Evolutionary conservation across 2,888 invertebrate species (phyloP).

Genomic region (Megastigmus dorsalis): DNA sequence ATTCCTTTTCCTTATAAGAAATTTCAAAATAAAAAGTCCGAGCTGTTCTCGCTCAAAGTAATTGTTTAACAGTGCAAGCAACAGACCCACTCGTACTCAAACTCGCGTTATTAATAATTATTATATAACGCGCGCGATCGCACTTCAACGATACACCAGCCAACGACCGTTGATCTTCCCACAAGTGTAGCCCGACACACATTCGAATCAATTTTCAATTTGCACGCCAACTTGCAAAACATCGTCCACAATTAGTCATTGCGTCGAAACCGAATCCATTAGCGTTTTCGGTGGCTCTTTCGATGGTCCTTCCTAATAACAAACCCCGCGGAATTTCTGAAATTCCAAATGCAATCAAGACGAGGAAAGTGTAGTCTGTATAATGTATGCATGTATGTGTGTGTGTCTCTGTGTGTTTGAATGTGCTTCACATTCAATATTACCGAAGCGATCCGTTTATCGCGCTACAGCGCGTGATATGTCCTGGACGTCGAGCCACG

Average conservation of each 20-base stretch:
- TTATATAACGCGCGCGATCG: background rate
- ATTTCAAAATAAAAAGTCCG: no score
- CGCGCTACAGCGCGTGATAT: slow-evolving; percentile 34
- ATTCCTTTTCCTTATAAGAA: no score
- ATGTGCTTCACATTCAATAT: slow-evolving; percentile 28
- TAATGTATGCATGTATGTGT: no score
- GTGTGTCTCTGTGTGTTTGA: no score
- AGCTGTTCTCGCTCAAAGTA: no score
- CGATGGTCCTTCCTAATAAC: no score
- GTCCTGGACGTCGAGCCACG: slow-evolving; percentile 33
- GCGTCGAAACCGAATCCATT: slow-evolving; percentile 1
- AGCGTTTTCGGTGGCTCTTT: background rate
- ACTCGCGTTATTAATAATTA: background rate
- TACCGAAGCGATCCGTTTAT: background rate
- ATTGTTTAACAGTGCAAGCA: no score
- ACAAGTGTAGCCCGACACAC: background rate
- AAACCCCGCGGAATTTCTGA: background rate
- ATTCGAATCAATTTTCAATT: background rate
- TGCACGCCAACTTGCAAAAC: background rate
- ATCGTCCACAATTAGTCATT: background rate
- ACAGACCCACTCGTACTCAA: no score
- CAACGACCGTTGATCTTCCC: slow-evolving; percentile 37
- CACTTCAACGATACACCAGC: background rate
- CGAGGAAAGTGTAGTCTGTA: background rate
- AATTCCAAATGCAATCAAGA: slow-evolving; percentile 27